phyloP scores from a whole-genome alignment of 1,140 invertebrate genomes.

The Leguminivora glycinivorella region DNA sequence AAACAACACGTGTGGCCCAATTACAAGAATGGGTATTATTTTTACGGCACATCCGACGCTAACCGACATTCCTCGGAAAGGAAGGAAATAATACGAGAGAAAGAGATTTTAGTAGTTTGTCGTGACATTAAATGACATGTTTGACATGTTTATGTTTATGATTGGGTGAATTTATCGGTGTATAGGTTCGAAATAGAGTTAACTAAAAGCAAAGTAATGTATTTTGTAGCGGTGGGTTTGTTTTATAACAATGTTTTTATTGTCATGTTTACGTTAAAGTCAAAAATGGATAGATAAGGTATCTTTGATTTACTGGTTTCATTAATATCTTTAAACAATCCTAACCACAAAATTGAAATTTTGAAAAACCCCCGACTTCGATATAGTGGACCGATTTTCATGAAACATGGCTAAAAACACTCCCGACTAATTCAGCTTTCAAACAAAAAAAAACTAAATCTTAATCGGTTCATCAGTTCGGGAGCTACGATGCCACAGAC shows the following conservation, averaged over 20 bases:
- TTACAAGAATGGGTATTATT: constrained; percentile 68
- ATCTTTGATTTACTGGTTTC: no score
- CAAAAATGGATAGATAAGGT: no score
- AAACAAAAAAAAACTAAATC: no score
- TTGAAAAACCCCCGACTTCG: no score
- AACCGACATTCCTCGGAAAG: constrained; percentile 42
- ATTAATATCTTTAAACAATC: no score
- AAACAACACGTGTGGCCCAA: constrained; percentile 47
- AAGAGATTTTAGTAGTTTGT: constrained; percentile 28
- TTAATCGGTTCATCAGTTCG: no score
- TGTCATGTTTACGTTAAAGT: neutral
- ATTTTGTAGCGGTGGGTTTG: neutral
- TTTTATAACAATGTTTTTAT: neutral
- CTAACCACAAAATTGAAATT: no score
- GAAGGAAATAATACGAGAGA: constrained; percentile 44
- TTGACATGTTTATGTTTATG: constrained; percentile 24
- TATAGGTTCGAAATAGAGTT: neutral
- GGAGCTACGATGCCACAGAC: no score
- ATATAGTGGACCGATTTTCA: no score
- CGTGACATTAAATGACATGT: constrained; percentile 1
- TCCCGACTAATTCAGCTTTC: no score
- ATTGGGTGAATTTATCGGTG: neutral
- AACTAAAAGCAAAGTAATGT: neutral
- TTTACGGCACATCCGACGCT: constrained; percentile 51
- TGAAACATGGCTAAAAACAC: no score